Percentiles rank a stretch among this genome's conserved stretches.
Conservation (phyloP, 2,113 vertebrate genomes). For the Macrotus californicus region DNA sequence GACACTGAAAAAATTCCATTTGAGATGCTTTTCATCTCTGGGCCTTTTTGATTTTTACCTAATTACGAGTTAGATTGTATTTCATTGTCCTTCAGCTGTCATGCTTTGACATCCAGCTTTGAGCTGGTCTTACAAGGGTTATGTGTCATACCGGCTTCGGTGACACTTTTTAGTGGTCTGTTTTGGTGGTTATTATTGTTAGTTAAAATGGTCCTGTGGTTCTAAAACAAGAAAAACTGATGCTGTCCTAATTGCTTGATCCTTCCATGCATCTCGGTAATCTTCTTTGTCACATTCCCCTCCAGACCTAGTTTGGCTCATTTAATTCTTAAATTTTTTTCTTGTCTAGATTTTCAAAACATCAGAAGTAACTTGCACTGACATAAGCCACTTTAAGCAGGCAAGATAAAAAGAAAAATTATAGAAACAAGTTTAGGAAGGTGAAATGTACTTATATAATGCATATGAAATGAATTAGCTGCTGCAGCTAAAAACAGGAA, state of each 20-base stretch:
- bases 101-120: neutral
- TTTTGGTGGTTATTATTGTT: conserved; percentile 7
- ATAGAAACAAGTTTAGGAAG: conserved; percentile 7
- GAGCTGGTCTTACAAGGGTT: neutral
- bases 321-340: conserved; percentile 21
- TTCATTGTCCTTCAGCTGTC: neutral
- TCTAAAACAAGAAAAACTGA: conserved; percentile 19
- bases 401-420: conserved; percentile 29
- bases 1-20: neutral
- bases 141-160: neutral
- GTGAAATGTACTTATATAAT: neutral
- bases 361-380: neutral
- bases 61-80: neutral
- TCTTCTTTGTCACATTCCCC: conserved; percentile 6
- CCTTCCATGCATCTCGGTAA: neutral
- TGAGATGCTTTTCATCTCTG: neutral
- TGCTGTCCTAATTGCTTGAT: conserved; percentile 5
- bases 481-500: neutral
- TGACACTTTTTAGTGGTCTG: neutral
- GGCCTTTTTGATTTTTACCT: conserved; percentile 15
- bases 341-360: neutral
- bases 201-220: neutral
- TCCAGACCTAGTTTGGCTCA: neutral
- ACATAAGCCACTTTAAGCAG: conserved; percentile 19
- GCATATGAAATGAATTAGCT: neutral